Evolutionary conservation across 2,888 invertebrate genomes (phyloP).

Genomic region (Dynastes tityus): DNA sequence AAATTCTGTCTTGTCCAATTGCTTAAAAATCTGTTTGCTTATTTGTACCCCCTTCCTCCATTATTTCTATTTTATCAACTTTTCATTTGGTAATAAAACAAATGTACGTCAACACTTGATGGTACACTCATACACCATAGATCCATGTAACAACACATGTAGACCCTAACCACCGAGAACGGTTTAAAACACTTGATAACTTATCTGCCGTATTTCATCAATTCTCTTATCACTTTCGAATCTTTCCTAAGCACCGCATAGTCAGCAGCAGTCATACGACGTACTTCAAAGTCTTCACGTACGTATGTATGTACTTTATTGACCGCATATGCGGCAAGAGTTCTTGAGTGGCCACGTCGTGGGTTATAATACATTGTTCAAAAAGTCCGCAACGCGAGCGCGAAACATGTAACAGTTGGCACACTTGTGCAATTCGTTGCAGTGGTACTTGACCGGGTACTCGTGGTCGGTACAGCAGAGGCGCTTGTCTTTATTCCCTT

Average conservation of each 20-base stretch:
- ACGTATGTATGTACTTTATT: conserved; percentile 15
- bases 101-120: too few species aligned
- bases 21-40: too few species aligned
- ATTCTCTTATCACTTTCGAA: conserved; percentile 21
- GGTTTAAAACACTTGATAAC: too few species aligned
- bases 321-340: conserved; percentile 18
- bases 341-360: conserved; percentile 18
- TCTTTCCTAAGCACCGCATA: conserved; percentile 5
- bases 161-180: too few species aligned
- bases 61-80: too few species aligned
- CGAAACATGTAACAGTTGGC: conserved; percentile 19
- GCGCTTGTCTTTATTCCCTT: conserved; percentile 14
- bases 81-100: too few species aligned
- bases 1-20: too few species aligned
- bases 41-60: too few species aligned
- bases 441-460: conserved; percentile 3
- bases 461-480: background rate
- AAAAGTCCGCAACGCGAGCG: background rate
- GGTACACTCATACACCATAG: too few species aligned
- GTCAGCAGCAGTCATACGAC: background rate
- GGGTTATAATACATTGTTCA: conserved; percentile 1
- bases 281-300: conserved; percentile 1
- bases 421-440: conserved; percentile 6
- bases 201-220: conserved; percentile 8
- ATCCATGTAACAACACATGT: too few species aligned